Evolutionary conservation across 2,797 vertebrate genomes (phyloP), one percentile per base, ranked within the genome.

Genomic region (Malacoraja senta): DNA sequence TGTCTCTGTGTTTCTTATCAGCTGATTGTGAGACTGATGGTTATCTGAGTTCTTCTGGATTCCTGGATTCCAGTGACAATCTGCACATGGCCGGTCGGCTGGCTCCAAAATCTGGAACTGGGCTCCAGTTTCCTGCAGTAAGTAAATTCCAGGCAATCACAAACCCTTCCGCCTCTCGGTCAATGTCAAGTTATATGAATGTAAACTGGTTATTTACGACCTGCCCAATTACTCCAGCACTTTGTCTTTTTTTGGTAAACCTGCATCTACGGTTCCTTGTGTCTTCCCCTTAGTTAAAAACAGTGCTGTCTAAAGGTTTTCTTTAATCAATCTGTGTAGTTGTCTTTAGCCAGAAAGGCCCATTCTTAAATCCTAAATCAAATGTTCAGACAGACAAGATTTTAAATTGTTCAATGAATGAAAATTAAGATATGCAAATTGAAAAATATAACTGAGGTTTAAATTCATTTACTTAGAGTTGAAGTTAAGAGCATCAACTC

Each of bases 21-120:
- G 98, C 98, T 80, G 99, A 99, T 95, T 98, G 98, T 0, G 99
- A 99, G 96, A 99, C 97, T 0, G 99, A 99, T 0, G 98, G 97
- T 94, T 98, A 98, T 96, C 96, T 98, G 94, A 98, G 98, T 96
- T 98, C 98, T 93, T 98, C 98, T 0, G 98, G 98, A 93, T 97
- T 98, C 94, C 96, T 98, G 95, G 98, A 99, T 94, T 95, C 96
- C 35, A 95, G 95, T 0, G 97, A 98, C 93, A 94, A 93, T 92
- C 44, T 92, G 68, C 81, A 79, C 77, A 93, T 38, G 76, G 53
- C 93, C 80, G 53, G 63, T 58, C 93, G 24, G n/a, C 93, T 0
- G 94, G 95, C 0, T 71, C 94, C 93, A 94, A 93, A 95, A 93
- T 93, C 97, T 17, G 94, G 96, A 77, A 96, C 96, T 86, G 95